Conservation (phyloP, 1,140 invertebrate species). For the Drosophila repleta region DNA sequence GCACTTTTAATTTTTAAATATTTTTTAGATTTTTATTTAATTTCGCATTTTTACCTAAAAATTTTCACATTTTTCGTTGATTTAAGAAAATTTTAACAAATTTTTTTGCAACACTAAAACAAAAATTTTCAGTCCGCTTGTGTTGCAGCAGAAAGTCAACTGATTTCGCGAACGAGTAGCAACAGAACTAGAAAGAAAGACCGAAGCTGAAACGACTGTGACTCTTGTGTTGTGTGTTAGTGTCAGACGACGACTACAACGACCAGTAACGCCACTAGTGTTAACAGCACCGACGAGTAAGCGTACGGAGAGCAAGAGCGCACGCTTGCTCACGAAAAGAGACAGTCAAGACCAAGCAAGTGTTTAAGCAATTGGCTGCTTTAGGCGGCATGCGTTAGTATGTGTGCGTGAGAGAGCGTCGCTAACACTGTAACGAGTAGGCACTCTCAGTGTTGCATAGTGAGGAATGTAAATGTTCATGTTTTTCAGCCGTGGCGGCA, state of each 20-base stretch:
- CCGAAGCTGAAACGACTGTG: constrained; percentile 59
- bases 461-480: constrained; percentile 23
- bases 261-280: constrained; percentile 35
- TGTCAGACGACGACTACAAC: constrained; percentile 47
- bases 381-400: constrained; percentile 27
- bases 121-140: constrained; percentile 83
- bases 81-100: constrained; percentile 77
- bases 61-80: constrained; percentile 80
- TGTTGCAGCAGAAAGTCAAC: constrained; percentile 79
- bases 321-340: constrained; percentile 29
- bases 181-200: constrained; percentile 78
- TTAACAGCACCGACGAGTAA: constrained; percentile 39
- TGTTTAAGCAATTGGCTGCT: constrained; percentile 7
- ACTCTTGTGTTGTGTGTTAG: constrained; percentile 51
- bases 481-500: constrained; percentile 38
- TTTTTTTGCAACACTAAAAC: constrained; percentile 83
- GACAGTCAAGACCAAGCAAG: not conserved
- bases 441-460: constrained; percentile 39
- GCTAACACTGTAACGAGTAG: constrained; percentile 35
- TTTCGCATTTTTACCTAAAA: constrained; percentile 74
- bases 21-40: constrained; percentile 62
- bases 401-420: constrained; percentile 20
- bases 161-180: constrained; percentile 80
- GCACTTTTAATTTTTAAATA: constrained; percentile 72
- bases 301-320: constrained; percentile 41